Conservation (phyloP, 2,113 vertebrate genomes). For the Colius striatus region DNA sequence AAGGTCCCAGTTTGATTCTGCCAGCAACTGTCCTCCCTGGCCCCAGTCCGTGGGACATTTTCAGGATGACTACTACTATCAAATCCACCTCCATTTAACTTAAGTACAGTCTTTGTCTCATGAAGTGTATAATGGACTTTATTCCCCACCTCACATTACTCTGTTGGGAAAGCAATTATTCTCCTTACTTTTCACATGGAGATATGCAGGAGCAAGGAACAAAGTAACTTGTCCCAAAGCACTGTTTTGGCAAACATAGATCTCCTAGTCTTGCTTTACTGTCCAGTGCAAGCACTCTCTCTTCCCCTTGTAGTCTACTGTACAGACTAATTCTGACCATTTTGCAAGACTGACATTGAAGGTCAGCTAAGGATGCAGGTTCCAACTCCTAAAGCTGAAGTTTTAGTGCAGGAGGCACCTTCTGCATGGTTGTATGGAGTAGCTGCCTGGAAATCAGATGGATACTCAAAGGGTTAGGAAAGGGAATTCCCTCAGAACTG, state of each 20-base stretch:
- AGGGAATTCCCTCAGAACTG: background rate
- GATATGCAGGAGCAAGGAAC: background rate
- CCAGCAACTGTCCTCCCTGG: background rate
- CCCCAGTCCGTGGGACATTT: background rate
- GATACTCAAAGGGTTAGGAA: background rate
- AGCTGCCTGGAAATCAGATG: background rate
- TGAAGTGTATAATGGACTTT: background rate
- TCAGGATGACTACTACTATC: background rate
- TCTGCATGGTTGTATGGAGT: background rate
- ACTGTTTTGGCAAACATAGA: background rate
- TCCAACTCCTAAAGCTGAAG: background rate
- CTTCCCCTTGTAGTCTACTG: background rate
- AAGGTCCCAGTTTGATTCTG: background rate
- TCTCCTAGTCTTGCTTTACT: background rate
- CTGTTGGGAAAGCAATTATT: background rate
- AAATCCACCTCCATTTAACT: background rate
- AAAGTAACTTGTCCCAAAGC: background rate
- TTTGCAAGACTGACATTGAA: background rate
- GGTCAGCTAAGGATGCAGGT: background rate
- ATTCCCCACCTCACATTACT: background rate
- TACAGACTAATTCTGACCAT: background rate
- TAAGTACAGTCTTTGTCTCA: background rate
- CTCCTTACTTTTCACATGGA: background rate
- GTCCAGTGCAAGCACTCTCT: background rate
- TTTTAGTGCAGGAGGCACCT: background rate